Base-by-base conservation (phyloP, 1,140 invertebrate species). In the Micrasema longulum region DNA sequence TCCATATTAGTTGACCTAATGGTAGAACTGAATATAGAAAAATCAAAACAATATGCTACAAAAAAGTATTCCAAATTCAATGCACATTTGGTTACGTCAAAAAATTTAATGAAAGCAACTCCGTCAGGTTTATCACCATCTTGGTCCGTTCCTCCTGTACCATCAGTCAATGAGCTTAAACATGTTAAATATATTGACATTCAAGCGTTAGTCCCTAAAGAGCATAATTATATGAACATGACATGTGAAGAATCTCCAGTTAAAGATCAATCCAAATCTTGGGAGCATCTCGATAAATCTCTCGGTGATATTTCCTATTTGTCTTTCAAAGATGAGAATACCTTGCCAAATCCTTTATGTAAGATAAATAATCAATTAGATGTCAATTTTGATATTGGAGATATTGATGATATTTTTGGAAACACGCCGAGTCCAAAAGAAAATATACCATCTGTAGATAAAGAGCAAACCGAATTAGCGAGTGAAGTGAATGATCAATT, bases 371-470 rank as follows among this genome's bases (percentile, higher is more conserved):
- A 45, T 31, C 3, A 7, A 38, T 62, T 62, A 62, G n/a, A 62
- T 16, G 20, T 14, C 26, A 26, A 69, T 48, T 60, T 69, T 60
- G 67, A 69, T 69, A 60, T 69, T 36, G 67, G 67, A 18, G 79
- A 83, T 64, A 78, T 82, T 55, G 81, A 83, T 38, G 82, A 82
- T 66, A 83, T 85, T 76, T 83, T 85, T 73, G 80, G 76, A 55
- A 77, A 80, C 20, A 69, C 67, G 3, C 22, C 14, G 5, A 66
- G 22, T 38, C 47, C 64, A 18, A 50, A 36, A 47, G 45, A 47
- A 36, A 50, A 41, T 36, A 52, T 52, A 26, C 12, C 47, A 16
- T 31, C 43, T 1, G 3, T 4, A 31, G 7, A 31, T 31, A 31
- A 31, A 2, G 4, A 53, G 9, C 9, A 23, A 31, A 53, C 23